phyloP scores from a whole-genome alignment of 30 jellyfish, hydroid and myxozoan species.

The Turritopsis dohrnii region DNA sequence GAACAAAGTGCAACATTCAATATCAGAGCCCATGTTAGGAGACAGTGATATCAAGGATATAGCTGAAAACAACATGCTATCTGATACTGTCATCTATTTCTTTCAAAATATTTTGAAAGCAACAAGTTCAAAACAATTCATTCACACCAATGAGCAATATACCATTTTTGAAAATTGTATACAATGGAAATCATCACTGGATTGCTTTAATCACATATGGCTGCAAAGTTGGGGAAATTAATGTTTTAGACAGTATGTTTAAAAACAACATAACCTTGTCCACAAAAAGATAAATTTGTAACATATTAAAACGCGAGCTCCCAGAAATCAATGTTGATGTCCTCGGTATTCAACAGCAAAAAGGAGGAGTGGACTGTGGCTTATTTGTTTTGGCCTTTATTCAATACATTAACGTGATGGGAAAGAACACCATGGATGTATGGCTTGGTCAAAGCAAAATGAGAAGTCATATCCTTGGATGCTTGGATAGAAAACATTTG shows the following conservation, averaged over 20 bases:
- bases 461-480: neutral
- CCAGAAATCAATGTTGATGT: neutral
- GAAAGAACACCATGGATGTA: neutral
- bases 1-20: no score
- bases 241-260: constrained; percentile 7
- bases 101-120: constrained; percentile 18
- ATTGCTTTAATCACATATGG: constrained; percentile 31
- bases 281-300: no score
- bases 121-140: neutral
- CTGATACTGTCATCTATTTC: constrained; percentile 17
- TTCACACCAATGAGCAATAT: constrained; percentile 9
- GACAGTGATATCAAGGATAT: constrained; percentile 18
- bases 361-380: constrained; percentile 15
- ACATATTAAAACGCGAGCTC: no score
- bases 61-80: constrained; percentile 19
- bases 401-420: neutral
- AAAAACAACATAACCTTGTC: no score
- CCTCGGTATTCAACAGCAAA: constrained; percentile 5
- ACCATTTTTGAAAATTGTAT: constrained; percentile 35
- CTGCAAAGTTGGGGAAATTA: constrained; percentile 18
- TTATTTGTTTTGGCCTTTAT: constrained; percentile 3
- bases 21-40: constrained; percentile 10
- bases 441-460: neutral
- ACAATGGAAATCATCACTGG: constrained; percentile 31
- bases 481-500: neutral